Evolutionary conservation across 2,888 invertebrate genomes (phyloP).

Genomic region (Parnassius smintheus): DNA sequence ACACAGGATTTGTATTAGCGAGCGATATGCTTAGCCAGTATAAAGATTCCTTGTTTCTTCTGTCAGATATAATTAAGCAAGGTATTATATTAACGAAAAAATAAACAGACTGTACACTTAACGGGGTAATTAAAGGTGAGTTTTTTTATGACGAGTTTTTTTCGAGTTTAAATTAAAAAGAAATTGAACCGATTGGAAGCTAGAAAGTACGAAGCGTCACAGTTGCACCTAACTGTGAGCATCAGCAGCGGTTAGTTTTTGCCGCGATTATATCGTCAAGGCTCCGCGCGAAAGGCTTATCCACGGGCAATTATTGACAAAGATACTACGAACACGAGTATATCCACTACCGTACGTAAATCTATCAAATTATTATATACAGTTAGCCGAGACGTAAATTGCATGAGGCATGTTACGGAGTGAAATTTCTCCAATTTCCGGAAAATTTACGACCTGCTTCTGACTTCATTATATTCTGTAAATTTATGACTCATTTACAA

Average conservation of each 20-base stretch:
- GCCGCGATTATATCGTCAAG: constrained; percentile 21
- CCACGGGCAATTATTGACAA: constrained; percentile 12
- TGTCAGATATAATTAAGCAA: no score
- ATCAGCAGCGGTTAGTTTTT: constrained; percentile 8
- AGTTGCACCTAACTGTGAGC: constrained; percentile 21
- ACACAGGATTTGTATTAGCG: no score
- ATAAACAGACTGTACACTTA: no score
- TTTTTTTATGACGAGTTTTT: no score
- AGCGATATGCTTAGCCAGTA: no score
- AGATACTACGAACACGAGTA: constrained; percentile 4
- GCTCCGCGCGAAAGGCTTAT: constrained; percentile 13
- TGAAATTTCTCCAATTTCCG: background rate
- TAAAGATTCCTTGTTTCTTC: no score
- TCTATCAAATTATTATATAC: constrained; percentile 19
- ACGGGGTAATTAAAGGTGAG: no score
- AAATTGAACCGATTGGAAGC: background rate
- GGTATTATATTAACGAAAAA: no score
- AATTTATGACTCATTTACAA: background rate
- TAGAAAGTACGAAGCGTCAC: constrained; percentile 3
- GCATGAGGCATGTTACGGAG: background rate
- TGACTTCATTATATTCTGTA: background rate
- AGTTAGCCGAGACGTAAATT: constrained; percentile 7
- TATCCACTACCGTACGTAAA: constrained; percentile 20
- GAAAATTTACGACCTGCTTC: background rate
- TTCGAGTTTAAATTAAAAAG: no score